Evolutionary conservation across 2,888 invertebrate genomes (phyloP).

Genomic region (Phorcus lineatus): DNA sequence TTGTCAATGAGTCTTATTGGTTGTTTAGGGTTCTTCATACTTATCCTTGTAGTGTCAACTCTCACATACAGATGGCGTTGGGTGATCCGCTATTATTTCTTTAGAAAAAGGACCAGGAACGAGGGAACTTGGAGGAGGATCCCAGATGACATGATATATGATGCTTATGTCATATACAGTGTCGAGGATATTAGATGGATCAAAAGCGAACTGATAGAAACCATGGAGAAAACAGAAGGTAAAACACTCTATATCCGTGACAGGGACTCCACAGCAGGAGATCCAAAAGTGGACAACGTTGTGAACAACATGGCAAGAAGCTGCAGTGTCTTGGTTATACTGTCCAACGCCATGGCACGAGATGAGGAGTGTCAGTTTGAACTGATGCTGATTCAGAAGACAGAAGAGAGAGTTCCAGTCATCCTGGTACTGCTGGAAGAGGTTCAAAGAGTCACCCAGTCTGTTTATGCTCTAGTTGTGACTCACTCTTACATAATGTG

Average conservation of each 20-base stretch:
- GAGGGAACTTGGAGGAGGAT: neutral
- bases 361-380: conserved; percentile 8
- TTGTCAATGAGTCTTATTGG: neutral
- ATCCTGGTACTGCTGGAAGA: neutral
- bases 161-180: neutral
- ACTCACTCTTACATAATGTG: neutral
- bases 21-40: neutral
- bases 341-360: neutral
- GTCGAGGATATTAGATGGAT: neutral
- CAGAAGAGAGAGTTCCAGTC: neutral
- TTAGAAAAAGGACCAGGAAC: neutral
- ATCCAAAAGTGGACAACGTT: neutral
- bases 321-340: neutral
- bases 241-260: neutral
- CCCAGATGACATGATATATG: neutral
- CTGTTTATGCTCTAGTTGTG: neutral
- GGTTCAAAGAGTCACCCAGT: neutral
- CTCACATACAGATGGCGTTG: neutral
- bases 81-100: neutral
- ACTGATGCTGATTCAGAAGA: neutral
- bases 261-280: neutral
- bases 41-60: neutral
- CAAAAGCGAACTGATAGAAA: neutral
- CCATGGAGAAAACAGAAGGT: neutral
- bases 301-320: neutral